Base-by-base conservation (phyloP, 2,113 vertebrate genomes). In the Peucedramus taeniatus region DNA sequence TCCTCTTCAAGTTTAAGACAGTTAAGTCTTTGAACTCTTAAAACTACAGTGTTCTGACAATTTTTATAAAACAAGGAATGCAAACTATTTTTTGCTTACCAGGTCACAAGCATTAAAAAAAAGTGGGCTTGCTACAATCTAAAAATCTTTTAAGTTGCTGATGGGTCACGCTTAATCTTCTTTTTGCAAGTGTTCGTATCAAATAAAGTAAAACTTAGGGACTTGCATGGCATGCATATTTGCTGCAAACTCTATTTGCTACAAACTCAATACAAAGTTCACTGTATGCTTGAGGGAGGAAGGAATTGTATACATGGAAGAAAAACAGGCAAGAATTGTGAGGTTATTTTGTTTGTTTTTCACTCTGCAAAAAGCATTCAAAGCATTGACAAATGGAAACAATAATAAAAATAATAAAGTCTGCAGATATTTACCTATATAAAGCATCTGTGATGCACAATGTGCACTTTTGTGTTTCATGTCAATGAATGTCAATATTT, bases 21-120 rank as follows among this genome's bases (percentile, higher is more conserved):
- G 9, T 95, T 91, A 89, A 91, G 91, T 94, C 91, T 97, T 94
- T 89, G 85, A 97, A 95, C 63, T 91, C 50, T 83, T 94, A 83
- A 96, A 97, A 96, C 30, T 87, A 92, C 31, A 94, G 33, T 92
- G 74, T 92, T 97, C 69, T 96, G 76, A 87, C 44, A 88, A 68
- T 69, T 96, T 81, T 89, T 78, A 79, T 91, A 96, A 96, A 97
- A 92, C 40, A 80, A 53, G 63, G 66, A 95, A 94, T 84, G 35
- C 22, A 95, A 96, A 95, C 64, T 8, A 28, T 28, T 42, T 91
- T 56, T 94, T 79, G 10, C 57, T 88, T 83, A 54, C 59, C 10
- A 17, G 37, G 57, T 64, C 23, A 56, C 9, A 96, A 57, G 24
- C 44, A 53, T 74, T 31, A 4, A 15, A 60, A 82, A 92, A 74